A percentile compares a stretch with the other conserved stretches of the same genome.
These are phyloP conservation scores for Phocides pigmalion DNA, from an alignment of 1,140 invertebrate genomes.

Conservation along the genomic window DNA sequence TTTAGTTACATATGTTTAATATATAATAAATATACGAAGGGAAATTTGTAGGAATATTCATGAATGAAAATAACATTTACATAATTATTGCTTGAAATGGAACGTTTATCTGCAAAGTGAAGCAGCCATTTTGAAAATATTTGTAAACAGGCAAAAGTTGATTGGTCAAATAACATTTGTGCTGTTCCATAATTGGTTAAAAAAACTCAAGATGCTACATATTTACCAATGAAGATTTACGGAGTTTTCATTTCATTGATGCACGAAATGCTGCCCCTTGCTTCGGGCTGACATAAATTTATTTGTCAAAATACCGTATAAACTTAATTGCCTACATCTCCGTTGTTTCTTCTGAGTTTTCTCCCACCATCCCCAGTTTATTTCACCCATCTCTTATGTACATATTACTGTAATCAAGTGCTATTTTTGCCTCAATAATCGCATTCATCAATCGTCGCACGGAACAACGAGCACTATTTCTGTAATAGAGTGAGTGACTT, in stretches of 20 bases:
- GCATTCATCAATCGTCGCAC: slow-evolving; percentile 7
- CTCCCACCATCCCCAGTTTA: slow-evolving; percentile 50
- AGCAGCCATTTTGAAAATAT: slow-evolving; percentile 34
- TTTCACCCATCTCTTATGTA: slow-evolving; percentile 47
- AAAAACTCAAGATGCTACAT: background rate
- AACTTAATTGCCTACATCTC: slow-evolving; percentile 69
- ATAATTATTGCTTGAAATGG: background rate
- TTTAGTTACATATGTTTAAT: background rate
- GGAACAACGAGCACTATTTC: slow-evolving; percentile 39
- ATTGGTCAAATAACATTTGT: slow-evolving; percentile 2
- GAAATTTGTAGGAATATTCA: too few species aligned
- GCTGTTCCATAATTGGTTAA: slow-evolving; percentile 5
- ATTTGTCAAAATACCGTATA: slow-evolving; percentile 80
- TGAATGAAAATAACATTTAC: too few species aligned
- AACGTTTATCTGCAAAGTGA: slow-evolving; percentile 20
- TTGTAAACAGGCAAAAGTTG: slow-evolving; percentile 9
- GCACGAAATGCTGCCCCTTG: slow-evolving; percentile 36
- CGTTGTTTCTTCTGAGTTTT: slow-evolving; percentile 70
- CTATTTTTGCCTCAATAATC: slow-evolving; percentile 2
- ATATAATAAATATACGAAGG: background rate
- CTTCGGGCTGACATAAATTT: slow-evolving; percentile 67
- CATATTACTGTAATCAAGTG: slow-evolving; percentile 22
- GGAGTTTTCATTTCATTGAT: slow-evolving; percentile 34
- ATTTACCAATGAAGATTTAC: slow-evolving; percentile 7
- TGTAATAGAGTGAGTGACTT: slow-evolving; percentile 57